Evolutionary conservation across 2,888 invertebrate genomes (phyloP).

Genomic region (Pimpla rufipes): DNA sequence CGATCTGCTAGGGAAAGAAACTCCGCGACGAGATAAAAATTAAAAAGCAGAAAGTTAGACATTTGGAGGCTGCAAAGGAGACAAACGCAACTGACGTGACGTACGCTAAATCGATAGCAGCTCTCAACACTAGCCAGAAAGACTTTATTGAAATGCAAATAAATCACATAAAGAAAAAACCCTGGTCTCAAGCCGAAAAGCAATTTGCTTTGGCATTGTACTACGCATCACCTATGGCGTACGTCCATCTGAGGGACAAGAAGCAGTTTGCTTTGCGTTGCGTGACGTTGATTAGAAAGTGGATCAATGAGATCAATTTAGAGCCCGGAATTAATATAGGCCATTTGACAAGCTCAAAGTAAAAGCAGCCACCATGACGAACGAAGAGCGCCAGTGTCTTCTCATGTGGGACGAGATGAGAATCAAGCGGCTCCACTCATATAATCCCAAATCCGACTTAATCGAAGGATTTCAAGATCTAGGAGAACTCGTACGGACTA

Average conservation of each 20-base stretch:
- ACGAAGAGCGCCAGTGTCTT: slow-evolving; percentile 69
- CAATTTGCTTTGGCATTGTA: slow-evolving; percentile 73
- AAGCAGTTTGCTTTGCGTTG: slow-evolving; percentile 73
- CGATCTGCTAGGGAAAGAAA: too few relatives aligned
- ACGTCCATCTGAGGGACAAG: slow-evolving; percentile 70
- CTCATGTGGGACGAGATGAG: slow-evolving; percentile 74
- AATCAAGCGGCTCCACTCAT: slow-evolving; percentile 71
- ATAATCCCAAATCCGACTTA: slow-evolving; percentile 69
- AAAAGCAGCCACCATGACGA: slow-evolving; percentile 73
- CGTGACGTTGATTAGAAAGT: slow-evolving; percentile 70
- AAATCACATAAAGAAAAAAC: slow-evolving; percentile 62
- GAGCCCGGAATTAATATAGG: slow-evolving; percentile 69
- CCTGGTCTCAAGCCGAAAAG: slow-evolving; percentile 73
- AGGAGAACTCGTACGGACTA: slow-evolving; percentile 67
- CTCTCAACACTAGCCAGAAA: not conserved
- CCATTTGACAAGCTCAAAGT: slow-evolving; percentile 68
- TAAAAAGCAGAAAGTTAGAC: slow-evolving; percentile 7
- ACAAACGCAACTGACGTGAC: not conserved
- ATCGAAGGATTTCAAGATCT: slow-evolving; percentile 73
- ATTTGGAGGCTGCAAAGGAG: not conserved
- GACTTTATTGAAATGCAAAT: slow-evolving; percentile 45
- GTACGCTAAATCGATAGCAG: not conserved
- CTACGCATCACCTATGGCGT: slow-evolving; percentile 76
- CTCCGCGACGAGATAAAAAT: slow-evolving; percentile 17
- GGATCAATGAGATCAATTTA: slow-evolving; percentile 73